These are phyloP conservation scores for Spheniscus humboldti DNA, from an alignment of 2,797 vertebrate species.

Conservation along the genomic window DNA sequence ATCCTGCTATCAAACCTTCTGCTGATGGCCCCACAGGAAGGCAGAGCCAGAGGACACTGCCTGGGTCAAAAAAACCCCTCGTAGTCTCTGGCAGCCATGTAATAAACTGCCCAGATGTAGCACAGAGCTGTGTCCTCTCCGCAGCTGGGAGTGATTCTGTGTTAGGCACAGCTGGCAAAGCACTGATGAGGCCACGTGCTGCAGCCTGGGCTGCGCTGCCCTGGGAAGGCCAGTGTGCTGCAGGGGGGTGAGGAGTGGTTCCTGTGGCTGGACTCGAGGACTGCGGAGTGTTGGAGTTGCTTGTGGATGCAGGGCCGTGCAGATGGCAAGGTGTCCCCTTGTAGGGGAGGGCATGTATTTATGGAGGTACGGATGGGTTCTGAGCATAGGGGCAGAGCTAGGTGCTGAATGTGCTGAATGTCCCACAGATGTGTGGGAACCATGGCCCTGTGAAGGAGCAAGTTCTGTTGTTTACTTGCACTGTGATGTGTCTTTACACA, in stretches of 20 bases:
- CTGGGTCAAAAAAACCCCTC: not conserved
- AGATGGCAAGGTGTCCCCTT: not conserved
- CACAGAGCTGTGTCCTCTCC: not conserved
- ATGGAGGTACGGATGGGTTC: not conserved
- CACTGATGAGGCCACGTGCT: not conserved
- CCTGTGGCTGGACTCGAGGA: fast-evolving
- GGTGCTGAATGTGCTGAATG: not conserved
- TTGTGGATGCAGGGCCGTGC: not conserved
- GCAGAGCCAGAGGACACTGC: not conserved
- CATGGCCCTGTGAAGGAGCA: not conserved
- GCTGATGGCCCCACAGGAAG: not conserved
- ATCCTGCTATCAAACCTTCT: not conserved
- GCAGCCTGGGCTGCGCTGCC: not conserved
- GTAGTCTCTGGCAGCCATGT: not conserved
- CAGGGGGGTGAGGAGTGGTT: not conserved
- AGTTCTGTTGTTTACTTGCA: not conserved
- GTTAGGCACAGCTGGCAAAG: not conserved
- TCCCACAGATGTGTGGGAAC: not conserved
- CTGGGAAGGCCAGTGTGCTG: not conserved
- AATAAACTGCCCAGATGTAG: not conserved
- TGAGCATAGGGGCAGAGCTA: not conserved
- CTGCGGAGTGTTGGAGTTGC: no score
- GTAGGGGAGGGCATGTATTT: not conserved
- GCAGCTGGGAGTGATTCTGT: not conserved
- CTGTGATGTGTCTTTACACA: not conserved